phyloP scores from a whole-genome alignment of 2,888 invertebrate species.

The Dasypolia templi region DNA sequence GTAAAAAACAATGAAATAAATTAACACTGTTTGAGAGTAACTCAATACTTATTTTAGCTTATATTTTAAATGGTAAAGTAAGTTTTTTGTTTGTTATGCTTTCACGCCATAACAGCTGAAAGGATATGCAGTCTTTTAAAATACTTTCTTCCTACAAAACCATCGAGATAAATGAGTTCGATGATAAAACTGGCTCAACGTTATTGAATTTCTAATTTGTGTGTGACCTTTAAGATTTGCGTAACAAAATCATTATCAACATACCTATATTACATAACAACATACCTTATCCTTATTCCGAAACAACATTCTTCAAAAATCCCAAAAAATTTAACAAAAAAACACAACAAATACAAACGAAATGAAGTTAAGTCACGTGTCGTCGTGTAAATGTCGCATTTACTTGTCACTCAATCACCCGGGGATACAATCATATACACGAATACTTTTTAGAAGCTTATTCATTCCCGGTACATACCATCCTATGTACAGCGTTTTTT shows the following conservation, averaged over 20 bases:
- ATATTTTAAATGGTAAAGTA: too few relatives aligned
- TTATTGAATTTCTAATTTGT: not conserved
- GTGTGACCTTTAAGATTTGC: not conserved
- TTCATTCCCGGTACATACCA: slow-evolving; percentile 15
- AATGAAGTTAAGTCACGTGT: slow-evolving; percentile 31
- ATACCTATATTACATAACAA: too few relatives aligned
- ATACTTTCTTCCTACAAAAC: not conserved
- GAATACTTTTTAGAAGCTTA: slow-evolving; percentile 10
- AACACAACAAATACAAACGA: not conserved
- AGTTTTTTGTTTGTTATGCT: too few relatives aligned
- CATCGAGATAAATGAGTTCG: not conserved
- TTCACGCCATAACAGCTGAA: too few relatives aligned
- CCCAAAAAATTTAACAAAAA: not conserved
- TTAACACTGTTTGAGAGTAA: too few relatives aligned
- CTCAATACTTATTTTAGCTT: too few relatives aligned
- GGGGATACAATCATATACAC: slow-evolving; percentile 25
- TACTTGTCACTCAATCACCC: slow-evolving; percentile 26
- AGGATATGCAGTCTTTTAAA: too few relatives aligned
- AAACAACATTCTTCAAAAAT: not conserved
- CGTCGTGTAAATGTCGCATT: slow-evolving; percentile 2
- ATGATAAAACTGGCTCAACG: not conserved
- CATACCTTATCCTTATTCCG: not conserved
- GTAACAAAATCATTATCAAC: not conserved
- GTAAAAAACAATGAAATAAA: too few relatives aligned
- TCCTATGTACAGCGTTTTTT: not conserved